phyloP scores from a whole-genome alignment of 1,140 invertebrate genomes.

The Dreissena polymorpha region DNA sequence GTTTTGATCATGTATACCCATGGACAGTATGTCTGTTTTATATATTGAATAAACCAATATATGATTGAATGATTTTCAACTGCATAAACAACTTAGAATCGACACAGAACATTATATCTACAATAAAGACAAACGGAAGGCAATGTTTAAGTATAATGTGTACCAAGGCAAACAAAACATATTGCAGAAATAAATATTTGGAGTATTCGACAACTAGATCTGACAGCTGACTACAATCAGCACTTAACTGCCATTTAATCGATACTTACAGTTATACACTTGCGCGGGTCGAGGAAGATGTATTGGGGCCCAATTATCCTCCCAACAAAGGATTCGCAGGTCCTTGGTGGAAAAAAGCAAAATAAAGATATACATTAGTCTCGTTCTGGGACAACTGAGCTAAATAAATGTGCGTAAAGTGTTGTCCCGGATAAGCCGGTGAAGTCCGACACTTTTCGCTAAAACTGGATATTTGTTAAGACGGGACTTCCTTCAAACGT shows the following conservation, averaged over 20 bases:
- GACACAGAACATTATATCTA: too few relatives aligned
- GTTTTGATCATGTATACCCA: too few relatives aligned
- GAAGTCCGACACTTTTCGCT: neutral
- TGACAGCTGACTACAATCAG: neutral
- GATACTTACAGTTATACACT: slow-evolving; percentile 32
- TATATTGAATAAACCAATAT: too few relatives aligned
- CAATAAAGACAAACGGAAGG: too few relatives aligned
- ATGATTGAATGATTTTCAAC: too few relatives aligned
- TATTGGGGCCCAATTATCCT: slow-evolving; percentile 15
- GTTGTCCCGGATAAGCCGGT: neutral
- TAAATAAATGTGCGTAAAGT: neutral
- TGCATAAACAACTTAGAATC: too few relatives aligned
- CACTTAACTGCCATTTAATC: neutral
- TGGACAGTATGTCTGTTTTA: too few relatives aligned
- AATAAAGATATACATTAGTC: neutral
- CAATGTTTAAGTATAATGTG: too few relatives aligned
- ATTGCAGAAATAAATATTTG: neutral
- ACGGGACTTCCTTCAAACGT: slow-evolving; percentile 43
- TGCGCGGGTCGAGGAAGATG: neutral
- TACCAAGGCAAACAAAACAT: too few relatives aligned
- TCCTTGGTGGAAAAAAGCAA: neutral
- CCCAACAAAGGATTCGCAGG: slow-evolving; percentile 29
- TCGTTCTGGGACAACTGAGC: neutral
- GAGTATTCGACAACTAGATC: neutral
- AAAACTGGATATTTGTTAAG: too few relatives aligned